Evolutionary conservation across 1,140 invertebrate species (phyloP).

Genomic region (Euglossa dilemma): DNA sequence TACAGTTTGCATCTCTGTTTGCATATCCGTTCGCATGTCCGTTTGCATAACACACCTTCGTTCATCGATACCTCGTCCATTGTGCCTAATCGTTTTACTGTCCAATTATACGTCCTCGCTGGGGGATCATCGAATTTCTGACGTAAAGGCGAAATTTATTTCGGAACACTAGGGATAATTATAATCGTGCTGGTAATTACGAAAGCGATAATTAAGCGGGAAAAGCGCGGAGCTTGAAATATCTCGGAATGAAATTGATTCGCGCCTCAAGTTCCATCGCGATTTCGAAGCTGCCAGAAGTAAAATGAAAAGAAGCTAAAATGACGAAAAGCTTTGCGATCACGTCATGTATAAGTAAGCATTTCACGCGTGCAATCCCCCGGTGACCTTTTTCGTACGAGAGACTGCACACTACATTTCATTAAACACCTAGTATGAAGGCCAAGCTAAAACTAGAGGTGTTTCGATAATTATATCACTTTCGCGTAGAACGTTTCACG

Average conservation of each 20-base stretch:
- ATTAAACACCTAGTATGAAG: constrained; percentile 38
- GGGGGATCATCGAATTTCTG: not conserved
- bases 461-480: constrained; percentile 35
- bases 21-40: too few species aligned
- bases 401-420: constrained; percentile 36
- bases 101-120: not conserved
- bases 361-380: constrained; percentile 26
- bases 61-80: not conserved
- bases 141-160: too few species aligned
- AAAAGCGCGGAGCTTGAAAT: too few species aligned
- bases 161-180: too few species aligned
- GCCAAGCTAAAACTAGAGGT: constrained; percentile 18
- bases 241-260: too few species aligned
- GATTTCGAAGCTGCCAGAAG: not conserved
- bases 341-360: constrained; percentile 13
- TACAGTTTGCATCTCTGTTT: not conserved
- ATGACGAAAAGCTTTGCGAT: not conserved
- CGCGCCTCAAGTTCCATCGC: not conserved
- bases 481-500: not conserved
- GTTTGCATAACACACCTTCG: not conserved
- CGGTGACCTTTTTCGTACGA: constrained; percentile 35
- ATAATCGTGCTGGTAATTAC: too few species aligned
- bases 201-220: too few species aligned
- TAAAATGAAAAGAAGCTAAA: not conserved
- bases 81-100: too few species aligned